phyloP scores from a whole-genome alignment of 2,113 vertebrate species.

The Centrocercus urophasianus region DNA sequence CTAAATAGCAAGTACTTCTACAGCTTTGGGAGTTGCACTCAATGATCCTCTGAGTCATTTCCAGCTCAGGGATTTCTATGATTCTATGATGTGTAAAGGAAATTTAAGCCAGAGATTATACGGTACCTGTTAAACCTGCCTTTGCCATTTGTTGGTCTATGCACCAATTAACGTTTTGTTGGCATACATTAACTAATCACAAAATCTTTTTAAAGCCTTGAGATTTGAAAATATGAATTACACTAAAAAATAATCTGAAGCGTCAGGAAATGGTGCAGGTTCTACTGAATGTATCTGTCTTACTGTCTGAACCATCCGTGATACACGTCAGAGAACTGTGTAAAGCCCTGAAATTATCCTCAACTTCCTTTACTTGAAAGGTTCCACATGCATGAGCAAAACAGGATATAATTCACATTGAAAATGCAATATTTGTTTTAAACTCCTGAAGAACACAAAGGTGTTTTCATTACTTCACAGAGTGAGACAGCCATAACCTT shows the following conservation, averaged over 20 bases:
- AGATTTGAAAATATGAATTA: not conserved
- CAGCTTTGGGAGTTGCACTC: not conserved
- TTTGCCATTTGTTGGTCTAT: not conserved
- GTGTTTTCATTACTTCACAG: not conserved
- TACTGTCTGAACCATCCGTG: not conserved
- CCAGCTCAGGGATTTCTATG: not conserved
- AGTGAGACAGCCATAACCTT: accelerated
- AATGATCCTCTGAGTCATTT: not conserved
- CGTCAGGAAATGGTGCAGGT: not conserved
- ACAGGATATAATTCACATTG: not conserved
- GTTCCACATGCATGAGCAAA: not conserved
- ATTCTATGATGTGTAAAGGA: not conserved
- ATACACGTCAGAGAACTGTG: not conserved
- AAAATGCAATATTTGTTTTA: not conserved
- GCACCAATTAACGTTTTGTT: not conserved
- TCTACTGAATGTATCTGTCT: not conserved
- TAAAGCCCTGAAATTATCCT: not conserved
- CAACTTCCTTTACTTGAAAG: not conserved
- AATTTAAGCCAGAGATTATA: not conserved
- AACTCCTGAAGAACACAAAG: not conserved
- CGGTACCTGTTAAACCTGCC: not conserved
- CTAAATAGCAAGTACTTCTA: not conserved
- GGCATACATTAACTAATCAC: not conserved
- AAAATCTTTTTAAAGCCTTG: not conserved
- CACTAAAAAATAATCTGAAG: not conserved